These are phyloP conservation scores for Heliocidaris erythrogramma DNA, from an alignment of 35 echinoderm and acorn worm species.

Conservation along the genomic window DNA sequence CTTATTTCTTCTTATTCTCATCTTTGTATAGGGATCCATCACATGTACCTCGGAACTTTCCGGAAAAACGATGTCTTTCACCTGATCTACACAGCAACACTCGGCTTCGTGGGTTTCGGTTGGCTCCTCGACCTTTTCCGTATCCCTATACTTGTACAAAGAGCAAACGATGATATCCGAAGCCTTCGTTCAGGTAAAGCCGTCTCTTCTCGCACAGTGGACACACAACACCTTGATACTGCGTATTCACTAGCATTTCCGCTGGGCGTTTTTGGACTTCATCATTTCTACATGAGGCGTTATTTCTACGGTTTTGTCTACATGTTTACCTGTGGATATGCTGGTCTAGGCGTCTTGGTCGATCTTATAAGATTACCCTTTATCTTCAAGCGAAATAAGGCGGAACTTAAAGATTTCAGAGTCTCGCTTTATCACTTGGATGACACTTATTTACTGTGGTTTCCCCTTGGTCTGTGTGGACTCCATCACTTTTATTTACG, in stretches of 20 bases:
- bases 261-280: slow-evolving; percentile 66
- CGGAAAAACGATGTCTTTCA: slow-evolving; percentile 19
- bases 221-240: slow-evolving; percentile 33
- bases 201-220: neutral
- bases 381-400: slow-evolving; percentile 49
- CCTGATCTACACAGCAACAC: slow-evolving; percentile 38
- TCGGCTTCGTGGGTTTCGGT: slow-evolving; percentile 37
- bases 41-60: slow-evolving; percentile 50
- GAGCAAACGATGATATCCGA: slow-evolving; percentile 48
- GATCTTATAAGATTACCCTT: slow-evolving; percentile 60
- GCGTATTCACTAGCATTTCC: slow-evolving; percentile 65
- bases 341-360: slow-evolving; percentile 59
- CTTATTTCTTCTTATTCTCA: neutral
- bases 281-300: slow-evolving; percentile 71
- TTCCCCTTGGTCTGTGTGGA: slow-evolving; percentile 64
- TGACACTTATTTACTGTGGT: slow-evolving; percentile 58
- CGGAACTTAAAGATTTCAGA: slow-evolving; percentile 24
- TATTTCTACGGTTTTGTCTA: slow-evolving; percentile 49
- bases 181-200: slow-evolving; percentile 31
- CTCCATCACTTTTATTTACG: slow-evolving; percentile 71
- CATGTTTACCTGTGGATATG: slow-evolving; percentile 52
- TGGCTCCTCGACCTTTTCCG: slow-evolving; percentile 54
- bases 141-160: slow-evolving; percentile 41
- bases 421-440: slow-evolving; percentile 26
- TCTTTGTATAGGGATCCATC: neutral